Conservation (phyloP, 1,140 invertebrate species). For the Scaptomyza montana region DNA sequence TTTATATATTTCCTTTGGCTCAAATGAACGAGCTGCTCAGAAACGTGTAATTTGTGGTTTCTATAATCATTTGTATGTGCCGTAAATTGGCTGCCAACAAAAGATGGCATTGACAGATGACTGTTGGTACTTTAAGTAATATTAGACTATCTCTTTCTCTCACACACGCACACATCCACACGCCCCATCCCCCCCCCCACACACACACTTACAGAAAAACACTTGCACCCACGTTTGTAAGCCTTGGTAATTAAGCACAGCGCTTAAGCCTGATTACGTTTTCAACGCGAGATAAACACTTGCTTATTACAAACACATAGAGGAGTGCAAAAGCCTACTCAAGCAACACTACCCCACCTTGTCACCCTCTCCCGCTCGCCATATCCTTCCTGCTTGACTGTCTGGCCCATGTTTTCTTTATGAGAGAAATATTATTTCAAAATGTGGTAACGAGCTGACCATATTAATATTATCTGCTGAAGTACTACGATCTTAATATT, state of each 20-base stretch:
- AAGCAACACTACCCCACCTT: neutral
- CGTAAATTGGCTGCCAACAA: slow-evolving; percentile 41
- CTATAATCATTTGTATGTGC: neutral
- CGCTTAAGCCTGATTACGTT: slow-evolving; percentile 77
- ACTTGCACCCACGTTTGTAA: slow-evolving; percentile 2
- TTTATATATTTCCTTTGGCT: neutral
- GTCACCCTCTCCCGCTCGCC: slow-evolving; percentile 12
- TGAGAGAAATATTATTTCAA: neutral
- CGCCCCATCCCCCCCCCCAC: too few relatives aligned
- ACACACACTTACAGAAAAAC: neutral
- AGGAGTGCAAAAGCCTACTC: slow-evolving; percentile 7
- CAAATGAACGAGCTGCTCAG: slow-evolving; percentile 5
- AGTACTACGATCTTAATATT: slow-evolving; percentile 60
- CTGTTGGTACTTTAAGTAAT: slow-evolving; percentile 59
- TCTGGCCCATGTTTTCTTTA: slow-evolving; percentile 6
- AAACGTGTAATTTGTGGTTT: slow-evolving; percentile 30
- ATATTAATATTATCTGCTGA: slow-evolving; percentile 53
- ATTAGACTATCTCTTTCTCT: slow-evolving; percentile 13
- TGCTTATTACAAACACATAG: slow-evolving; percentile 47
- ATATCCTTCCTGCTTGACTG: neutral
- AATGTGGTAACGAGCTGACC: neutral
- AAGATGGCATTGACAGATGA: slow-evolving; percentile 44
- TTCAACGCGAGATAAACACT: slow-evolving; percentile 74
- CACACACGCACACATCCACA: slow-evolving; percentile 1
- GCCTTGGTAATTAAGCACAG: slow-evolving; percentile 63